phyloP scores from a whole-genome alignment of 1,140 invertebrate genomes.

The Philopotamus ludificatus region DNA sequence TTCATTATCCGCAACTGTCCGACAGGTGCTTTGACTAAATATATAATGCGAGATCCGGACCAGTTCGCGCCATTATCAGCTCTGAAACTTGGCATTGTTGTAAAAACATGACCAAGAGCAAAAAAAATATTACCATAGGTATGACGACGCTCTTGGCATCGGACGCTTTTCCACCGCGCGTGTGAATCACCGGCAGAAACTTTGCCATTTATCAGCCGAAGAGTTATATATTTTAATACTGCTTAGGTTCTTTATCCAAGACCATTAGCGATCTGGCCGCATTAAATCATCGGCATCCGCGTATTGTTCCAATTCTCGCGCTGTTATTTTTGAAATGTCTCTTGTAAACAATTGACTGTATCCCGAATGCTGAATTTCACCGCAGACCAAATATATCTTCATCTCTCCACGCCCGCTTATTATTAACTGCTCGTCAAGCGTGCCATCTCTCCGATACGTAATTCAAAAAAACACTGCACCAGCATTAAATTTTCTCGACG shows the following conservation, averaged over 20 bases:
- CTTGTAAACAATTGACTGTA: too few relatives aligned
- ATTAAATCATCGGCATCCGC: too few relatives aligned
- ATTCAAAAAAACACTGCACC: neutral
- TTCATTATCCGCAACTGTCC: neutral
- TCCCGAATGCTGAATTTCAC: too few relatives aligned
- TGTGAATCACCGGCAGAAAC: too few relatives aligned
- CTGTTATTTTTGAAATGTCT: too few relatives aligned
- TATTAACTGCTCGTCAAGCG: neutral
- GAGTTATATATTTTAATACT: too few relatives aligned
- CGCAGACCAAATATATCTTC: neutral
- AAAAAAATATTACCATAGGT: neutral
- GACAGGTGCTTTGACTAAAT: neutral
- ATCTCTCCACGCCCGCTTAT: neutral
- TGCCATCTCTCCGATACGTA: neutral
- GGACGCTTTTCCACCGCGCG: too few relatives aligned
- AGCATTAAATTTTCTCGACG: too few relatives aligned
- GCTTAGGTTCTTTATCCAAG: too few relatives aligned
- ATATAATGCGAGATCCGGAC: neutral
- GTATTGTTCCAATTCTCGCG: too few relatives aligned
- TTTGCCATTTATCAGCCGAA: too few relatives aligned
- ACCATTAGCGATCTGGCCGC: too few relatives aligned
- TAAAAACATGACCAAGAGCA: slow-evolving; percentile 12
- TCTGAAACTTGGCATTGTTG: slow-evolving; percentile 25
- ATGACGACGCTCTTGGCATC: slow-evolving; percentile 16
- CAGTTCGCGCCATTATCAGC: slow-evolving; percentile 2